Conservation (phyloP, 2,113 vertebrate genomes). For the Manacus vitellinus region DNA sequence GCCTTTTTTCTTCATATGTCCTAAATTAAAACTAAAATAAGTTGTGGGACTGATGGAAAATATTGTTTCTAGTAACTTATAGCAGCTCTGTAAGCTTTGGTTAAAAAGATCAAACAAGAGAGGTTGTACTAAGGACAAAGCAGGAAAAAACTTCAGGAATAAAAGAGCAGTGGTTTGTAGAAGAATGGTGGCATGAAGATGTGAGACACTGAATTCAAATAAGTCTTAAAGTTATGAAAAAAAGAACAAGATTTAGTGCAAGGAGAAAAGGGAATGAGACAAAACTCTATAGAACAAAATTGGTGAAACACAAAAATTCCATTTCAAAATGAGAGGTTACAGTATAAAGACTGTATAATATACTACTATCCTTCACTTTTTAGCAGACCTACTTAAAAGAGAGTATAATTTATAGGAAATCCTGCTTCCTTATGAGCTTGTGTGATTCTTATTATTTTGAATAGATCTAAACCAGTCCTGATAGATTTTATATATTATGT, state of each 20-base stretch:
- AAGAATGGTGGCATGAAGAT: neutral
- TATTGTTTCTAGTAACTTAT: neutral
- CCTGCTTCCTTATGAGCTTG: neutral
- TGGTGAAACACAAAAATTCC: neutral
- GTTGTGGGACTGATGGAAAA: neutral
- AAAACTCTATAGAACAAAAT: neutral
- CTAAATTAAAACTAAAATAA: neutral
- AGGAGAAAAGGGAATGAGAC: neutral
- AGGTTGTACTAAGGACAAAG: neutral
- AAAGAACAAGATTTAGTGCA: neutral
- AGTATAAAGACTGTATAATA: neutral
- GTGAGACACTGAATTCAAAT: neutral
- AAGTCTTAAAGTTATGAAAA: neutral
- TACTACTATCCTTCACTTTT: neutral
- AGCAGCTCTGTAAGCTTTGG: neutral
- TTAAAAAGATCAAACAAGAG: neutral
- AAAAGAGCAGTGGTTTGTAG: neutral
- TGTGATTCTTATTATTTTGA: neutral
- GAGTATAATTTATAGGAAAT: neutral
- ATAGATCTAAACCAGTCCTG: neutral
- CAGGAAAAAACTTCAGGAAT: neutral
- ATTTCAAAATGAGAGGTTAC: neutral
- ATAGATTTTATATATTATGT: neutral
- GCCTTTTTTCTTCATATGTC: fast-evolving
- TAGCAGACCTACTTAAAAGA: neutral